A percentile compares a stretch with the other conserved stretches of the same genome.
phyloP scores from a whole-genome alignment of 1,140 invertebrate genomes.

The Drosophila tsacasi region DNA sequence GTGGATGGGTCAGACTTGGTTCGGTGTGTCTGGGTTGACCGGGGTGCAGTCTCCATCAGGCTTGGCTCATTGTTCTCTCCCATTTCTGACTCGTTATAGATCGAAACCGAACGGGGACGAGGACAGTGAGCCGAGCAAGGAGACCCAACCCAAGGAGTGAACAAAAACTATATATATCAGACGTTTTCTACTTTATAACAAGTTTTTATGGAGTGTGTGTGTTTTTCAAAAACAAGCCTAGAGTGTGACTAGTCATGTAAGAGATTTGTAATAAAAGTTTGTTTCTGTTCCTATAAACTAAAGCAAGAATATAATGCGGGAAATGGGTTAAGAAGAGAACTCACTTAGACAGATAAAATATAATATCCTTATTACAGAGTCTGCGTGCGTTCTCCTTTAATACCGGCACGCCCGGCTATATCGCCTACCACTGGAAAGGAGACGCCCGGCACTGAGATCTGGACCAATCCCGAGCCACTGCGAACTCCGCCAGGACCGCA shows the following conservation, averaged over 20 bases:
- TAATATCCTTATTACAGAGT: slow-evolving; percentile 86
- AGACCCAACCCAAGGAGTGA: slow-evolving; percentile 21
- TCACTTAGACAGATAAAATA: background rate
- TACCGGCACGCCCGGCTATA: slow-evolving; percentile 90
- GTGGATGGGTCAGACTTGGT: background rate
- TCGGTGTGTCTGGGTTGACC: slow-evolving; percentile 24
- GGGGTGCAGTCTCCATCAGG: slow-evolving; percentile 25
- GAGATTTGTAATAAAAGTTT: slow-evolving; percentile 55
- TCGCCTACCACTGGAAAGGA: slow-evolving; percentile 87
- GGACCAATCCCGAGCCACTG: slow-evolving; percentile 88
- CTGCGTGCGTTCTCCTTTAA: slow-evolving; percentile 91
- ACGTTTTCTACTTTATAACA: slow-evolving; percentile 23
- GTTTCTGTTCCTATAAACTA: slow-evolving; percentile 64
- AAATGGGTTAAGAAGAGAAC: background rate
- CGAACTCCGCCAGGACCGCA: slow-evolving; percentile 16
- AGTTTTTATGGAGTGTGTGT: slow-evolving; percentile 18
- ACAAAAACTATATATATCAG: slow-evolving; percentile 10
- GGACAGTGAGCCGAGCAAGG: slow-evolving; percentile 67
- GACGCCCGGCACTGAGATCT: slow-evolving; percentile 87
- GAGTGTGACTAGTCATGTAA: slow-evolving; percentile 73
- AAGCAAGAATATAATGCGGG: background rate
- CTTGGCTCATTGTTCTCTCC: slow-evolving; percentile 78
- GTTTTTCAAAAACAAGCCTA: slow-evolving; percentile 59
- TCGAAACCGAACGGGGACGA: slow-evolving; percentile 72
- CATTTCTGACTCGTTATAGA: slow-evolving; percentile 81